Evolutionary conservation across 2,113 vertebrate species (phyloP).

Genomic region (Anseranas semipalmata): DNA sequence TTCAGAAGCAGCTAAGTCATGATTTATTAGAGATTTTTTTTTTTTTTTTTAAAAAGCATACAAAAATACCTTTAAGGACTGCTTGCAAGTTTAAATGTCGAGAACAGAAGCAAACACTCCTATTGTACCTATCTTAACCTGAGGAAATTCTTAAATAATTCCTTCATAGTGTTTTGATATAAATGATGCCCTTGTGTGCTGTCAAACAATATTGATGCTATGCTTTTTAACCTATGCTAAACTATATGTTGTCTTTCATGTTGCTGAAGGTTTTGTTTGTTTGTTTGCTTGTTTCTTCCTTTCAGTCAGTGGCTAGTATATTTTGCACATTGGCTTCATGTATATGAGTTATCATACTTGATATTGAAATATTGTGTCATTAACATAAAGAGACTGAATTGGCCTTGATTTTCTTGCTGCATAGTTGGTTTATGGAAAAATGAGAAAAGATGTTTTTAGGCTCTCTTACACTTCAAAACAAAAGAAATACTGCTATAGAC

Average conservation of each 20-base stretch:
- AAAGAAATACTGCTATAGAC: background rate
- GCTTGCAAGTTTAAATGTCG: constrained; percentile 32
- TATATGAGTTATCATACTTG: background rate
- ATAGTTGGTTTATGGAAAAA: background rate
- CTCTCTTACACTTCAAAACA: background rate
- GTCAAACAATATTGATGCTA: constrained; percentile 6
- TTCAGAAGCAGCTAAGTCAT: constrained; percentile 12
- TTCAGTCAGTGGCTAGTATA: background rate
- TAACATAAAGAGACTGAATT: background rate
- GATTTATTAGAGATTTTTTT: constrained; percentile 51
- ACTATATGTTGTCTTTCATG: background rate
- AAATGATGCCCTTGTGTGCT: background rate
- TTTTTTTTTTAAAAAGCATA: constrained; percentile 32
- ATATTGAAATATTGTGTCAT: background rate
- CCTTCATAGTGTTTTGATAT: background rate
- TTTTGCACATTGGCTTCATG: background rate
- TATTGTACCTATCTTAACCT: background rate
- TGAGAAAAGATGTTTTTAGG: background rate
- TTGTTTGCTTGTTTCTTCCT: background rate
- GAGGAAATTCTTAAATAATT: constrained; percentile 10
- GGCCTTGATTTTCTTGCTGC: background rate
- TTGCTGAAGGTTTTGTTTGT: background rate
- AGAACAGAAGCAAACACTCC: constrained; percentile 20
- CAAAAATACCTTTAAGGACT: constrained; percentile 18
- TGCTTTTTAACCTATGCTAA: no score